phyloP scores from a whole-genome alignment of 2,113 vertebrate genomes.

The Brachyhypopomus gauderio region DNA sequence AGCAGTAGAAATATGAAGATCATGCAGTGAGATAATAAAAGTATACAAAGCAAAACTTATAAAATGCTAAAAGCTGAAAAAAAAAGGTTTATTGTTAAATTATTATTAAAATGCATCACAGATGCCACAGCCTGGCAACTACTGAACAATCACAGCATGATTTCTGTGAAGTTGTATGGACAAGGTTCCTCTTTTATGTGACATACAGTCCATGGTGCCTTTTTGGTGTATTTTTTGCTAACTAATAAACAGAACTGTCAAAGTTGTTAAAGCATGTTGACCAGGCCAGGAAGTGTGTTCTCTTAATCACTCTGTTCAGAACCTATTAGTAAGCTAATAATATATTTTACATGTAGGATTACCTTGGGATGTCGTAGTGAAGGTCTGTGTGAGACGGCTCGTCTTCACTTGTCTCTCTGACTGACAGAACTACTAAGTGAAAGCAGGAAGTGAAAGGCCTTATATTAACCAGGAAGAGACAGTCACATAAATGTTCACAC shows the following conservation, averaged over 20 bases:
- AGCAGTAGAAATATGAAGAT: neutral
- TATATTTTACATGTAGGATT: neutral
- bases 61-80: too few relatives aligned
- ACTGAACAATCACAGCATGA: too few relatives aligned
- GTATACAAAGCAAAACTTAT: too few relatives aligned
- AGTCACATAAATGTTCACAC: neutral
- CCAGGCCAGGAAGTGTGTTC: neutral
- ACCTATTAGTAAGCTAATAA: neutral
- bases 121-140: too few relatives aligned
- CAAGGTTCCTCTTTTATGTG: too few relatives aligned
- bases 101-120: too few relatives aligned
- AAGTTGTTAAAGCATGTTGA: neutral
- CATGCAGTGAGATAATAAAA: neutral
- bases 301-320: neutral
- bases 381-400: neutral
- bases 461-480: constrained; percentile 63
- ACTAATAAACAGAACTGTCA: neutral
- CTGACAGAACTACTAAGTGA: constrained; percentile 34
- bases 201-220: too few relatives aligned
- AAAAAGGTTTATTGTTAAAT: too few relatives aligned
- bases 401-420: neutral
- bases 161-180: too few relatives aligned
- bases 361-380: constrained; percentile 11
- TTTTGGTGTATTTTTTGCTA: too few relatives aligned
- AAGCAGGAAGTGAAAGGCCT: constrained; percentile 53